Conservation (phyloP, 2,888 invertebrate genomes). For the Ametastegia equiseti region DNA sequence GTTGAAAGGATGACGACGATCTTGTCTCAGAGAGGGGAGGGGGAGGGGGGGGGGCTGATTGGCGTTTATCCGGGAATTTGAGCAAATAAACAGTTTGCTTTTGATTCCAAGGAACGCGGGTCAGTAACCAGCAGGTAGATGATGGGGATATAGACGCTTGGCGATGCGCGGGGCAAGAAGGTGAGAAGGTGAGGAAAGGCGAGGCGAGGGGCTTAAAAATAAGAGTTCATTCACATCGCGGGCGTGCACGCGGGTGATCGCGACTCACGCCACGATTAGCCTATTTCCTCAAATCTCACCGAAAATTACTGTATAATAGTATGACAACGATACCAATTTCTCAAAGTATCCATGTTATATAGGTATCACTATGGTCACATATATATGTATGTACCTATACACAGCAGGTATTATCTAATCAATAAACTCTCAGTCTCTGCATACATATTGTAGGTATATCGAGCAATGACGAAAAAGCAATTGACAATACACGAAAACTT, state of each 20-base stretch:
- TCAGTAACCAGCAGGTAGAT: slow-evolving; percentile 55
- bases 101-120: slow-evolving; percentile 52
- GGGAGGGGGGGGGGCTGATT: not conserved
- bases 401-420: too few relatives aligned
- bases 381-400: too few relatives aligned
- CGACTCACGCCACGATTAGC: slow-evolving; percentile 37
- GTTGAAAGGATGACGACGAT: not conserved
- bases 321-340: too few relatives aligned
- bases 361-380: too few relatives aligned
- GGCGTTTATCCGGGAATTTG: not conserved
- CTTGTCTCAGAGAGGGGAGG: not conserved
- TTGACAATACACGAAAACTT: too few relatives aligned
- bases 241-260: not conserved
- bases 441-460: too few relatives aligned
- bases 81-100: slow-evolving; percentile 19
- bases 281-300: too few relatives aligned
- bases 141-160: not conserved
- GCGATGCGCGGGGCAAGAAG: not conserved
- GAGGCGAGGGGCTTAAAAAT: not conserved
- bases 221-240: slow-evolving; percentile 56
- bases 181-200: too few relatives aligned
- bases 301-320: too few relatives aligned
- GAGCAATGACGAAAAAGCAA: too few relatives aligned
- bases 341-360: too few relatives aligned
- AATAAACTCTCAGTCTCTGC: too few relatives aligned